Evolutionary conservation across 1,140 invertebrate genomes (phyloP), one percentile per base, ranked within the genome.

Genomic region (Drosophila busckii): DNA sequence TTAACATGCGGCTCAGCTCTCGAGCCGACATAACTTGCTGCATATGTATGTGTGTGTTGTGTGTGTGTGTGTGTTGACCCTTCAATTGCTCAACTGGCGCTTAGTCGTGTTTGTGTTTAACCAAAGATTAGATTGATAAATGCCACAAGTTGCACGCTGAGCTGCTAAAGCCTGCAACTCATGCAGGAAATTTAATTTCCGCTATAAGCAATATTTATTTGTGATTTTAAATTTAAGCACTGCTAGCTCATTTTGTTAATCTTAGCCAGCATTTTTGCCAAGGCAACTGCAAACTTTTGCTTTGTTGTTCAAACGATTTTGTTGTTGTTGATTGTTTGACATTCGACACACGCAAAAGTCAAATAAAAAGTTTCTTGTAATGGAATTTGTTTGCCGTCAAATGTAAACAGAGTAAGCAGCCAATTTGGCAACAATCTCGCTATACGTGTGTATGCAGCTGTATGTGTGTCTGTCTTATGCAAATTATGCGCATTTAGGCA

Each of bases 301-400:
- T 38, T 34, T 40, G 49, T 20, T 60, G 46, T 60, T 60, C 56
- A 54, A 26, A 60, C n/a, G n/a, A 60, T 45, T 45, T n/a, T 54
- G 49, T 40, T 40, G 19, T 16, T 26, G 38, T 45, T 54, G 25
- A 40, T 60, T 54, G 40, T 38, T 54, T 60, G 49, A 60, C 56
- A 60, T 60, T 45, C 56, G 56, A 54, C 56, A 45, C 56, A 60
- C 56, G 49, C 56, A 45, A 19, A 49, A 37, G 23, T 12, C 38
- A 45, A 60, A 60, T 20, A 54, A 60, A 60, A 54, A 60, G 19
- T 25, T 53, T n/a, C n/a, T 48, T 60, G 19, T 40, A 60, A 54
- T 54, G 49, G 32, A 60, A 45, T 29, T 29, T 26, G 49, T 20
- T 16, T 2, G 37, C 8, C 13, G 13, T 2, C 25, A 32, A 15